These are phyloP conservation scores for Glossophaga mutica DNA, from an alignment of 2,797 vertebrate species.

Conservation along the genomic window DNA sequence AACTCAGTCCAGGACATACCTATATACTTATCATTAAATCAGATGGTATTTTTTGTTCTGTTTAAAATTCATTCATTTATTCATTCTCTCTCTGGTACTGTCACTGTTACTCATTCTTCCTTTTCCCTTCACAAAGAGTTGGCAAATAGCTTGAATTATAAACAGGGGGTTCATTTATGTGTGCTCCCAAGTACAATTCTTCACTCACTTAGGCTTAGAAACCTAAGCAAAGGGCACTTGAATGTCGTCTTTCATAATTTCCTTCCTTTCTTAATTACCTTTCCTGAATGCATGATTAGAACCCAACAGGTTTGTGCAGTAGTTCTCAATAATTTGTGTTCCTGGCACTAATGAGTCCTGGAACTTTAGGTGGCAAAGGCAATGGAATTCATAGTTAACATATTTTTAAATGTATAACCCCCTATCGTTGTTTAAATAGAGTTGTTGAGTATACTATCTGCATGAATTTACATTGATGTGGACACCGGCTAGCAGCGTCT, in stretches of 20 bases:
- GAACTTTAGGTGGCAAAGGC: background rate
- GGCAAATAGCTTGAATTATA: background rate
- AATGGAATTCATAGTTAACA: background rate
- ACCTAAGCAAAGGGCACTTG: background rate
- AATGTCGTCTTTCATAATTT: background rate
- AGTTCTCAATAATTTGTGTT: background rate
- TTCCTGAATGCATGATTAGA: background rate
- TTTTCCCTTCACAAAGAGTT: background rate
- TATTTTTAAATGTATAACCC: background rate
- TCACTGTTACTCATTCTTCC: background rate
- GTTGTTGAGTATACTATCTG: background rate
- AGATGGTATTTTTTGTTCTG: background rate
- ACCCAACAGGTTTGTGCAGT: background rate
- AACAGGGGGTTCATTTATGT: background rate
- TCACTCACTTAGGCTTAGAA: background rate
- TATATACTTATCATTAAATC: background rate
- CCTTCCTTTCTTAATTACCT: background rate
- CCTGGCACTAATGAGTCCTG: background rate
- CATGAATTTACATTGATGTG: no score
- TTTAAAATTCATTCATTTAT: background rate
- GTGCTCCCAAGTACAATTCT: background rate
- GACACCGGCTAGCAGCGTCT: no score
- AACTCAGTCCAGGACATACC: background rate
- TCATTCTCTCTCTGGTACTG: background rate
- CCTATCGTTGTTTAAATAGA: background rate